A percentile compares a stretch with the other conserved stretches of the same genome.
Evolutionary conservation across 2,888 invertebrate species (phyloP).

Genomic region (Drosophila prostipennis): DNA sequence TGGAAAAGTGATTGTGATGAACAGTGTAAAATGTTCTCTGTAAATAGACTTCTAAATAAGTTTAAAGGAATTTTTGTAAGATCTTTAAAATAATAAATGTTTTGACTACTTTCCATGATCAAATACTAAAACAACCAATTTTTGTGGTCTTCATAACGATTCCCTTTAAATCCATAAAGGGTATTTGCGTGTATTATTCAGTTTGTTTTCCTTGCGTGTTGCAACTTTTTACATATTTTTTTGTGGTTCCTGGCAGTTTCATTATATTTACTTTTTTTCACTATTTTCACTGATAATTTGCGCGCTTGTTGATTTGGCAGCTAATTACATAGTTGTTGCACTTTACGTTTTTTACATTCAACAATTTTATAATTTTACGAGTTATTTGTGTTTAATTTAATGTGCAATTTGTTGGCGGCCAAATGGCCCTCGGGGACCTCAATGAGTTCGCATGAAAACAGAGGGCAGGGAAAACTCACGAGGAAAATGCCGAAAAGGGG

Average conservation of each 20-base stretch:
- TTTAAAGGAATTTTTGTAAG: no score
- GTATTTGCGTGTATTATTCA: slow-evolving; percentile 7
- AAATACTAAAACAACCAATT: neutral
- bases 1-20: no score
- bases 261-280: slow-evolving; percentile 23
- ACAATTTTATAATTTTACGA: slow-evolving; percentile 54
- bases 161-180: neutral
- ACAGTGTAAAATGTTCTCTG: no score
- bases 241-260: slow-evolving; percentile 8
- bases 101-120: neutral
- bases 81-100: no score
- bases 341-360: slow-evolving; percentile 47
- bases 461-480: slow-evolving; percentile 19
- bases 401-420: slow-evolving; percentile 67
- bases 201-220: slow-evolving; percentile 25
- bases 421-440: slow-evolving; percentile 48
- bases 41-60: no score
- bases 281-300: slow-evolving; percentile 57
- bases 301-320: slow-evolving; percentile 67
- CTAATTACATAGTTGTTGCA: slow-evolving; percentile 71
- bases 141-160: neutral
- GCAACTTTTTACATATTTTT: slow-evolving; percentile 16
- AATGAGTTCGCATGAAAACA: slow-evolving; percentile 8
- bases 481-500: slow-evolving; percentile 6
- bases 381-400: slow-evolving; percentile 77